phyloP scores from a whole-genome alignment of 2,888 invertebrate species.

The Apomyelois bistriatella region DNA sequence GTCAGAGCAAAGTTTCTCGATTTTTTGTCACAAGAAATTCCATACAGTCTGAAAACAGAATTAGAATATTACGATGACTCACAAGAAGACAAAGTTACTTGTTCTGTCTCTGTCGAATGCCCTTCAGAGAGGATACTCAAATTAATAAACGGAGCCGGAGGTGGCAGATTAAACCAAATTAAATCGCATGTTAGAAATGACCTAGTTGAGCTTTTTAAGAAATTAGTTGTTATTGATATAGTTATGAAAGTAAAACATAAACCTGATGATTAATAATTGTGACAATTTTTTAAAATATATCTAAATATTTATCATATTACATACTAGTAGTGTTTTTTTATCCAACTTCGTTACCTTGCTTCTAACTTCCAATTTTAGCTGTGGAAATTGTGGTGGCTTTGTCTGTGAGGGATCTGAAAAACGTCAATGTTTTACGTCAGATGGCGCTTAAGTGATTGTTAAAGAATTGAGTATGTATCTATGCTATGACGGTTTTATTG shows the following conservation, averaged over 20 bases:
- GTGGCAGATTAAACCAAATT: conserved; percentile 85
- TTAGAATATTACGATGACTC: conserved; percentile 84
- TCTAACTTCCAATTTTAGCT: no score
- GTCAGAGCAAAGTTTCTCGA: conserved; percentile 92
- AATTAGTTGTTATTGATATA: conserved; percentile 71
- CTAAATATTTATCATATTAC: no score
- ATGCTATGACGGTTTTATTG: no score
- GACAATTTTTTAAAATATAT: no score
- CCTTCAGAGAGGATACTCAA: conserved; percentile 81
- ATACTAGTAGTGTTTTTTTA: no score
- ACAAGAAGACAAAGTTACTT: conserved; percentile 65
- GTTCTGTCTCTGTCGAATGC: conserved; percentile 82
- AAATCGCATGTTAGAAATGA: conserved; percentile 82
- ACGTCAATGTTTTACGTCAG: no score
- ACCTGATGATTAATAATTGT: conserved; percentile 4
- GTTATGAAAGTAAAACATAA: conserved; percentile 45
- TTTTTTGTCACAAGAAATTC: conserved; percentile 90
- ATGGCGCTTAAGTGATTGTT: no score
- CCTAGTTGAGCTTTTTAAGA: conserved; percentile 82
- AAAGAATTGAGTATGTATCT: no score
- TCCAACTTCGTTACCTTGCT: no score
- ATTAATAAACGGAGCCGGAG: conserved; percentile 84
- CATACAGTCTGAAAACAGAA: conserved; percentile 85
- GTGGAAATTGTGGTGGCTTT: no score
- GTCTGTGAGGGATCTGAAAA: no score